These are phyloP conservation scores for Cantharis lateralis DNA, from an alignment of 2,888 invertebrate species.

Conservation along the genomic window DNA sequence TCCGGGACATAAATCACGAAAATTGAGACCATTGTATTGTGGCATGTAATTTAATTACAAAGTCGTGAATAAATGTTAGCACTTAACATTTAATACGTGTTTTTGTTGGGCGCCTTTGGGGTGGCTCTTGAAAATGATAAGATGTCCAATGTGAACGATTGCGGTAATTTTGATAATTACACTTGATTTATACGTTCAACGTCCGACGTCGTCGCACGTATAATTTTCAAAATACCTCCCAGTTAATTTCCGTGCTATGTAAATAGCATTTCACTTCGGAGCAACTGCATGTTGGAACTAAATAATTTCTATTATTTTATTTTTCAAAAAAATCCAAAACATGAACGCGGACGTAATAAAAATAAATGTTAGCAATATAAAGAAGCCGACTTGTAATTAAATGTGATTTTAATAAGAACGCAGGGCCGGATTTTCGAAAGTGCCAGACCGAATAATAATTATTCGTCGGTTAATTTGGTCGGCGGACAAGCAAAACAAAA, in stretches of 20 bases:
- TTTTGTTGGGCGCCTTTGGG: slow-evolving; percentile 27
- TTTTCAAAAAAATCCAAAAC: not conserved
- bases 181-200: slow-evolving; percentile 4
- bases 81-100: slow-evolving; percentile 26
- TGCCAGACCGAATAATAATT: not conserved
- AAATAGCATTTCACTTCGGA: not conserved
- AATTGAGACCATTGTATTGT: slow-evolving; percentile 28
- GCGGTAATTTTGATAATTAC: slow-evolving; percentile 20
- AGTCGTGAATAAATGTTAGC: slow-evolving; percentile 23
- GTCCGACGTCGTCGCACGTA: not conserved
- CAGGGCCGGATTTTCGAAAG: not conserved
- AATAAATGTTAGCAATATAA: not conserved
- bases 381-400: not conserved
- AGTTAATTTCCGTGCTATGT: not conserved
- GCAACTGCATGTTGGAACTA: not conserved
- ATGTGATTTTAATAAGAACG: not conserved
- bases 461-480: not conserved
- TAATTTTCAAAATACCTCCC: not conserved
- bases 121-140: slow-evolving; percentile 26
- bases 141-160: slow-evolving; percentile 20
- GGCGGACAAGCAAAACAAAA: too few species aligned
- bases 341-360: not conserved
- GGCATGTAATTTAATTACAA: slow-evolving; percentile 27
- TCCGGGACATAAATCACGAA: slow-evolving; percentile 8
- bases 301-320: not conserved